phyloP scores from a whole-genome alignment of 1,140 invertebrate species.

The Drosophila sproati region DNA sequence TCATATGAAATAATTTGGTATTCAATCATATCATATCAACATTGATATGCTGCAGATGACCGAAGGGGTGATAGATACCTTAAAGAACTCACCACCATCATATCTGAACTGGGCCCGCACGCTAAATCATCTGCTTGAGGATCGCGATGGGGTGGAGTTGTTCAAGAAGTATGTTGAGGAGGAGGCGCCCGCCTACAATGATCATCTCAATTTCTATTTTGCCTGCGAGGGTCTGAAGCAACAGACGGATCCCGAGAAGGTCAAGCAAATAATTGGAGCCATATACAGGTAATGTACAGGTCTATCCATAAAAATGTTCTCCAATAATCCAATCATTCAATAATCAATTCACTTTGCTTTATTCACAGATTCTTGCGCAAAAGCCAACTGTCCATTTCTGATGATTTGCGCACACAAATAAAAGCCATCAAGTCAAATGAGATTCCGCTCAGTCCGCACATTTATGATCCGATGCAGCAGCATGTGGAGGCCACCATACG shows the following conservation, averaged over 20 bases:
- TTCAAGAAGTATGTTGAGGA: constrained; percentile 93
- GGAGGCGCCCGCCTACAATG: constrained; percentile 91
- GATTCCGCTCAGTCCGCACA: constrained; percentile 86
- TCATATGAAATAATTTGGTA: too few species aligned
- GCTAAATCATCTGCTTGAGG: constrained; percentile 91
- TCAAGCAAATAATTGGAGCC: constrained; percentile 91
- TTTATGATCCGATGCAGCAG: constrained; percentile 87
- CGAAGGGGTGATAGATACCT: constrained; percentile 85
- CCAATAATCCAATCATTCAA: background rate
- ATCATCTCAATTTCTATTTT: constrained; percentile 95
- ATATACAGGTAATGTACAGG: constrained; percentile 89
- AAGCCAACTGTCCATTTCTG: constrained; percentile 92
- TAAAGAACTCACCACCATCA: constrained; percentile 88
- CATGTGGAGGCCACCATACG: constrained; percentile 92
- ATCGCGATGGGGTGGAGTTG: constrained; percentile 93
- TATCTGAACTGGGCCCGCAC: constrained; percentile 94
- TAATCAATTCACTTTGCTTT: background rate
- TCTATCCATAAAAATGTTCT: too few species aligned
- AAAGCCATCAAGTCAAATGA: constrained; percentile 89
- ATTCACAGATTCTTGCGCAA: constrained; percentile 90
- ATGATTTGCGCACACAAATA: constrained; percentile 90
- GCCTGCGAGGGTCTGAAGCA: constrained; percentile 95
- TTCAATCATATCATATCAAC: too few species aligned
- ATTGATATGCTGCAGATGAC: constrained; percentile 68
- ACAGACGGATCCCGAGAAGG: constrained; percentile 89